A percentile compares a stretch with the other conserved stretches of the same genome.
These are phyloP conservation scores for Drosophila pectinifera DNA, from an alignment of 1,140 invertebrate species.

Conservation along the genomic window DNA sequence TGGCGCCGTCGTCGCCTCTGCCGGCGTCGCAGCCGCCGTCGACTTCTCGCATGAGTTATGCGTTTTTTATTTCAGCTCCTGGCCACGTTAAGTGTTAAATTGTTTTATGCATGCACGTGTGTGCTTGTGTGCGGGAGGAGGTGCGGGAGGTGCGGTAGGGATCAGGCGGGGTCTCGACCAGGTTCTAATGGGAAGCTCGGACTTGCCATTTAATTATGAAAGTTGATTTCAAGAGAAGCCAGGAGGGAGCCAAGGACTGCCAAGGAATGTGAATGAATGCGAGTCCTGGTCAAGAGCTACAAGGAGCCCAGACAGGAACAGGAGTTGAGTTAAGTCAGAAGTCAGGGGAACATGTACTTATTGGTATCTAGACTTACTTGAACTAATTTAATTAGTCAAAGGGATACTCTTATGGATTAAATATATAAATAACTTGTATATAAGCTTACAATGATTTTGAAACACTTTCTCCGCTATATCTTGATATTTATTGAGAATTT, in stretches of 20 bases:
- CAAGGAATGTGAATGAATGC: conserved; percentile 11
- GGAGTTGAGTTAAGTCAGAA: too few species aligned
- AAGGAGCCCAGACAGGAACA: background rate
- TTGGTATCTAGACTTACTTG: background rate
- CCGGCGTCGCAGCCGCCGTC: conserved; percentile 12
- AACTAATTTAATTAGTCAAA: too few species aligned
- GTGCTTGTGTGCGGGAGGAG: conserved; percentile 10
- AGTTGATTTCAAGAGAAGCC: conserved; percentile 31
- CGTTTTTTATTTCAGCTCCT: conserved; percentile 59
- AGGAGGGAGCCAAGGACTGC: background rate
- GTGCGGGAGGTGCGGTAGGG: too few species aligned
- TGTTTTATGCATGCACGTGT: conserved; percentile 68
- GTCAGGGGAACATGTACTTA: background rate
- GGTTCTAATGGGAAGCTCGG: conserved; percentile 22
- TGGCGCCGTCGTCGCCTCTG: conserved; percentile 51
- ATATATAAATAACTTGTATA: too few species aligned
- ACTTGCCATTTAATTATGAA: conserved; percentile 67
- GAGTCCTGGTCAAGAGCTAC: background rate
- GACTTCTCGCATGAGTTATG: conserved; percentile 54
- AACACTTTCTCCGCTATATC: too few species aligned
- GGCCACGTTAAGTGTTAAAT: conserved; percentile 77
- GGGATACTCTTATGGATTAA: too few species aligned
- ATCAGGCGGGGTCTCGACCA: too few species aligned
- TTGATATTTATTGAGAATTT: too few species aligned
- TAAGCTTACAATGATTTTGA: too few species aligned